Evolutionary conservation across 2,888 invertebrate species (phyloP).

Genomic region (Calameuta pallipes): DNA sequence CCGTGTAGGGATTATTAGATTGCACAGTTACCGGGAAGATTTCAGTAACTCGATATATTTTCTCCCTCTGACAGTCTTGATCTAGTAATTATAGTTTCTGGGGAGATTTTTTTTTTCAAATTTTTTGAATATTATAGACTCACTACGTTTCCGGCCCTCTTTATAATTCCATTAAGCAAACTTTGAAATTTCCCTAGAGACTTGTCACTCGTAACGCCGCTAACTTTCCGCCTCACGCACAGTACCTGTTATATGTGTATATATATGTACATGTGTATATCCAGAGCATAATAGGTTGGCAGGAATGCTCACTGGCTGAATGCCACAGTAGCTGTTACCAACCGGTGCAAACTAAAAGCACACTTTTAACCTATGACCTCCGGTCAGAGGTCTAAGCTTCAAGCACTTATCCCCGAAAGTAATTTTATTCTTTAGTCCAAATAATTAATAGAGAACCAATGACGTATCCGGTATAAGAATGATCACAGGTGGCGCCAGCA

Average conservation of each 20-base stretch:
- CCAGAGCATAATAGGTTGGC: not conserved
- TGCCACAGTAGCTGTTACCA: not conserved
- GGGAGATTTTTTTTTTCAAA: not conserved
- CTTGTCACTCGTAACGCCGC: slow-evolving; percentile 44
- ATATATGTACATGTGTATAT: not conserved
- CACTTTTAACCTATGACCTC: not conserved
- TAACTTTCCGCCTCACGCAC: slow-evolving; percentile 4
- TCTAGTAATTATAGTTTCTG: not conserved
- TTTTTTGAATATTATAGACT: not conserved
- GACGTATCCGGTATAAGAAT: not conserved
- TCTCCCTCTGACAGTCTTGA: not conserved
- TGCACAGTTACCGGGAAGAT: not conserved
- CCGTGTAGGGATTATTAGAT: not conserved
- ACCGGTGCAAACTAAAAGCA: not conserved
- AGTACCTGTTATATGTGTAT: not conserved
- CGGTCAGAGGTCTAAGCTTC: not conserved
- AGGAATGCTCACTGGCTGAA: not conserved
- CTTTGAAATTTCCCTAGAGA: slow-evolving; percentile 55
- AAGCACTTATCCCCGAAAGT: too few relatives aligned
- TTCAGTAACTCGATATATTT: not conserved
- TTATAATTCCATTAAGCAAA: slow-evolving; percentile 59
- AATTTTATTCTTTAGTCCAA: too few relatives aligned
- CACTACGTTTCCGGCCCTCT: slow-evolving; percentile 34
- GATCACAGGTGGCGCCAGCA: not conserved
- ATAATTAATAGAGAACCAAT: not conserved